Evolutionary conservation across 2,888 invertebrate species (phyloP), one percentile per base, ranked within the genome.

Genomic region (Macropis europaea): DNA sequence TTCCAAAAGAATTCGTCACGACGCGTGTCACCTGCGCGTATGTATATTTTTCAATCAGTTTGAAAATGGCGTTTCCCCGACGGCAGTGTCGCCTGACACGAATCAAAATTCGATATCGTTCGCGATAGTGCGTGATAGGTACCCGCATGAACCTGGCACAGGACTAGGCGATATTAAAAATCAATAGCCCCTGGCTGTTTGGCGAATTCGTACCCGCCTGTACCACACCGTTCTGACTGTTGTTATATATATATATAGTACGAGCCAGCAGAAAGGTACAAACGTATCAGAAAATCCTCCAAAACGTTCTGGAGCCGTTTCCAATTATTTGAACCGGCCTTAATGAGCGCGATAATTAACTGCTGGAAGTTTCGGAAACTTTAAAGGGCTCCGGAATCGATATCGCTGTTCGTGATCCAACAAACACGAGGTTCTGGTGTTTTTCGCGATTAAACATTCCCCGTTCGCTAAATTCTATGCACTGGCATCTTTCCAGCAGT

Each of bases 91-190:
- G n/a, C 45, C 3, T 28, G 9, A 13, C 6, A 15, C 30, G 6
- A 17, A 19, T 13, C 3, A 43, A 43, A 24, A 43, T 43, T 43
- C 34, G 71, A 53, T 62, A 61, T 32, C 28, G 52, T 26, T 64
- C n/a, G 26, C 28, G 68, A 59, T 79, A 61, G 61, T 60, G 69
- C 75, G 68, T 50, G 77, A 80, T 66, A 68, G 81, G 59, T 81
- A 73, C 63, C 76, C 52, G 19, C 60, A 57, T 60, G 61, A 77
- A 73, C 73, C 77, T 77, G 77, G 75, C 56, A 80, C 75, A 75
- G 63, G 59, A 40, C 60, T 47, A 57, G 60, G 62, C 68, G 70
- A 73, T 77, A 77, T 80, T 80, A 80, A 80, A 77, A 80, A 80
- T 80, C 77, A 77, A 80, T 80, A 80, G 59, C 57, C 30, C 40